These are phyloP conservation scores for Phania funesta DNA, from an alignment of 2,888 invertebrate genomes.

Conservation along the genomic window DNA sequence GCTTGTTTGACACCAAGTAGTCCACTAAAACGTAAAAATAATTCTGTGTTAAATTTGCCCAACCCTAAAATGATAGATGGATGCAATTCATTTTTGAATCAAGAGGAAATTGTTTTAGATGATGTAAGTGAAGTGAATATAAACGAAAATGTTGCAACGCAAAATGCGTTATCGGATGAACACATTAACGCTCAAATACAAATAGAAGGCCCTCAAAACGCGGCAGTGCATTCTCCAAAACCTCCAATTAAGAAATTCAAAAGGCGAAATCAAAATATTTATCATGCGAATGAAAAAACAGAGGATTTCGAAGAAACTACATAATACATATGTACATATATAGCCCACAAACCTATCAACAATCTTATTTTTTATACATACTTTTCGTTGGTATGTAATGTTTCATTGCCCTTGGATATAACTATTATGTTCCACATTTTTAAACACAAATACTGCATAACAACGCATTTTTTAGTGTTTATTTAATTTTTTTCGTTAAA, in stretches of 20 bases:
- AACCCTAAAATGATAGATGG: constrained; percentile 67
- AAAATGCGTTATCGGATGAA: background rate
- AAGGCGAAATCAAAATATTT: constrained; percentile 78
- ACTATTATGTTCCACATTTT: too few species aligned
- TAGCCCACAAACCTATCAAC: too few species aligned
- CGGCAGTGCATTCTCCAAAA: constrained; percentile 52
- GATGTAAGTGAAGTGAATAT: constrained; percentile 10
- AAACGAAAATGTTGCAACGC: background rate
- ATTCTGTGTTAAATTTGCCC: constrained; percentile 72
- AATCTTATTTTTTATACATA: too few species aligned
- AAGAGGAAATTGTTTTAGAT: constrained; percentile 60
- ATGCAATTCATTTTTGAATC: constrained; percentile 42
- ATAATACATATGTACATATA: background rate
- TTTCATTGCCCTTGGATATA: too few species aligned
- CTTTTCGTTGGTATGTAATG: too few species aligned
- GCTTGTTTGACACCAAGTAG: constrained; percentile 53
- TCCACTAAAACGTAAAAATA: constrained; percentile 74
- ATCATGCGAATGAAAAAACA: constrained; percentile 70
- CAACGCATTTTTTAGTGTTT: too few species aligned
- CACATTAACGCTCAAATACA: background rate
- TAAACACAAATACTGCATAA: too few species aligned
- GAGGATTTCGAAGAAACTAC: constrained; percentile 28
- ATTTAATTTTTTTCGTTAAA: background rate
- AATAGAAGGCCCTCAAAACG: background rate
- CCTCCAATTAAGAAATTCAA: constrained; percentile 78